A percentile compares a stretch with the other conserved stretches of the same genome.
Evolutionary conservation across 2,797 vertebrate genomes (phyloP).

Genomic region (Sphenodon punctatus): DNA sequence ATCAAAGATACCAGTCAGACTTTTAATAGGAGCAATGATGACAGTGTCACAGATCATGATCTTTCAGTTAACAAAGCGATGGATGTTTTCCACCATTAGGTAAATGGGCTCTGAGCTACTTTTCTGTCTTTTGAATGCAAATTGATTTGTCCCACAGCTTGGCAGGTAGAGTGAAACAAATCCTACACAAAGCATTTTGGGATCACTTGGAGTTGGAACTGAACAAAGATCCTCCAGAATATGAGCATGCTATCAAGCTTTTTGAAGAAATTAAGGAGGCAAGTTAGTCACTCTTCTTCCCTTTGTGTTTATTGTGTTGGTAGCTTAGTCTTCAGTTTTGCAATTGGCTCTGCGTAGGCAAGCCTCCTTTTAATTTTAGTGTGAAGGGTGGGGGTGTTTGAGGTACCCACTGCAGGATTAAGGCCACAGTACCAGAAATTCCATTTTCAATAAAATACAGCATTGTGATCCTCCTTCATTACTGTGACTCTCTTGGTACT

Average conservation of each 20-base stretch:
- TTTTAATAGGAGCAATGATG: neutral
- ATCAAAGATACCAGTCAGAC: neutral
- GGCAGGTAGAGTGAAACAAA: constrained; percentile 82
- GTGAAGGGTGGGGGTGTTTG: neutral
- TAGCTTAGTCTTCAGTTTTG: neutral
- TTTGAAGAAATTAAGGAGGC: constrained; percentile 94
- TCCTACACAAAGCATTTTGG: constrained; percentile 93
- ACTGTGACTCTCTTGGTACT: neutral
- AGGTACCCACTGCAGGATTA: neutral
- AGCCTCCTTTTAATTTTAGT: neutral
- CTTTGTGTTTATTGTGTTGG: neutral
- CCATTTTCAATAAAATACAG: neutral
- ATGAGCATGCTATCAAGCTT: constrained; percentile 88
- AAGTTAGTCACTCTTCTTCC: neutral
- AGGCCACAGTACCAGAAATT: no score
- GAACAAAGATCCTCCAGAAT: constrained; percentile 88
- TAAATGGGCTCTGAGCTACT: neutral
- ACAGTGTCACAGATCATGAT: neutral
- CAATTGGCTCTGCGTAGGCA: neutral
- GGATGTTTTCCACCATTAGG: neutral
- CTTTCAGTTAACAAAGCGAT: neutral
- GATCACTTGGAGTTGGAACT: constrained; percentile 88
- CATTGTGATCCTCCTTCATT: neutral
- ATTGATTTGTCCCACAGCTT: constrained; percentile 71
- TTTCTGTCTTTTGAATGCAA: neutral